phyloP scores from a whole-genome alignment of 2,113 vertebrate species.

The Hucho hucho region DNA sequence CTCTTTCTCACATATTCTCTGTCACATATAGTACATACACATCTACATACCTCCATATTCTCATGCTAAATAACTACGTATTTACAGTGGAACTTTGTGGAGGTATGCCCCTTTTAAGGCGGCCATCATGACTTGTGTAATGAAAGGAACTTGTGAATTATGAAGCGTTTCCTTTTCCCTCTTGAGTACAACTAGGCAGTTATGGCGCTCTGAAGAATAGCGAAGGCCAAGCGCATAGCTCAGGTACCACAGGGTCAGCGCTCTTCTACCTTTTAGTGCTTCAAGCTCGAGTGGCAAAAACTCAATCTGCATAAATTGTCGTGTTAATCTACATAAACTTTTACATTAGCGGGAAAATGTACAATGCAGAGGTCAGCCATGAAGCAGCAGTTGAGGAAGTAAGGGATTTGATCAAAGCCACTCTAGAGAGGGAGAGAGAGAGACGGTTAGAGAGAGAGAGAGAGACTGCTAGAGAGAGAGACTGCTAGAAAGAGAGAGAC shows the following conservation, averaged over 20 bases:
- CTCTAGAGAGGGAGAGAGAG: constrained; percentile 39
- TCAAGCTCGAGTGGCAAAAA: constrained; percentile 59
- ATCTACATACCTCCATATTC: too few species aligned
- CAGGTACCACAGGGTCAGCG: constrained; percentile 53
- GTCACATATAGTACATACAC: too few species aligned
- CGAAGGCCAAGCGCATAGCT: constrained; percentile 31
- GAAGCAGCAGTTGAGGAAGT: constrained; percentile 60
- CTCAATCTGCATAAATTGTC: constrained; percentile 67
- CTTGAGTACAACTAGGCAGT: constrained; percentile 8
- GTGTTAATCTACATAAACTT: constrained; percentile 68
- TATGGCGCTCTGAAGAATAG: constrained; percentile 42
- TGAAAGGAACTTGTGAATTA: constrained; percentile 21
- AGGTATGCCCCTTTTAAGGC: constrained; percentile 3
- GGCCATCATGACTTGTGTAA: not conserved
- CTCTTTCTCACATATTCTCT: too few species aligned
- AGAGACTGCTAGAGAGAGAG: not conserved
- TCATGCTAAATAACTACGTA: too few species aligned
- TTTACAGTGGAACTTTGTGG: too few species aligned
- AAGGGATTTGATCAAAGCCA: constrained; percentile 66
- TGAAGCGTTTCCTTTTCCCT: constrained; percentile 39
- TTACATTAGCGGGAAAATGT: constrained; percentile 60
- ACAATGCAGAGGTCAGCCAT: constrained; percentile 54
- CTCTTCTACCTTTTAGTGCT: constrained; percentile 63
- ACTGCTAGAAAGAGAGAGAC: not conserved
- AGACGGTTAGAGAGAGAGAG: not conserved